Percentiles rank a stretch among this genome's conserved stretches.
Conservation (phyloP, 2,888 invertebrate species). For the Catotricha subobsoleta region DNA sequence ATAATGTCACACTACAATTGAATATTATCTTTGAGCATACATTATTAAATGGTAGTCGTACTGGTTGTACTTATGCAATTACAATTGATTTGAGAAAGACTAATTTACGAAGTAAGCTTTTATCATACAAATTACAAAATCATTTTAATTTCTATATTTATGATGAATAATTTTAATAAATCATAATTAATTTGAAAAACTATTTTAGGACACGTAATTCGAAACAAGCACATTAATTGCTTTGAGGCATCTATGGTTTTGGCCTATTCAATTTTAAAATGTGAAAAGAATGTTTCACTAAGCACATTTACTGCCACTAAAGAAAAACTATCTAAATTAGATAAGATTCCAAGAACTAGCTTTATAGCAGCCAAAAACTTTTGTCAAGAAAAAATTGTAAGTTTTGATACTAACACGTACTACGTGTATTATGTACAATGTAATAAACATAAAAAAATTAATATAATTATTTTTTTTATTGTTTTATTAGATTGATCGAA, state of each 20-base stretch:
- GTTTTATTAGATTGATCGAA: conserved; percentile 14
- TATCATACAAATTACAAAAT: no score
- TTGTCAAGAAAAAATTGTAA: conserved; percentile 11
- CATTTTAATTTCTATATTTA: no score
- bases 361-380: conserved; percentile 13
- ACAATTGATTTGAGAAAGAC: conserved; percentile 16
- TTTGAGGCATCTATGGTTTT: conserved; percentile 21
- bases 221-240: conserved; percentile 16
- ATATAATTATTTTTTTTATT: background rate
- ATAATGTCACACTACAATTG: background rate
- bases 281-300: conserved; percentile 17
- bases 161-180: background rate
- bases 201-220: conserved; percentile 15
- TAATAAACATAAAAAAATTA: background rate
- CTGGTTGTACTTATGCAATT: background rate
- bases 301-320: conserved; percentile 17
- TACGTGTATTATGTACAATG: background rate
- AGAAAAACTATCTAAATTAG: no score
- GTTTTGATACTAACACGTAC: background rate
- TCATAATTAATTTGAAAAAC: background rate
- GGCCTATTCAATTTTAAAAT: conserved; percentile 22
- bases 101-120: conserved; percentile 15
- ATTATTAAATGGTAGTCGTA: background rate
- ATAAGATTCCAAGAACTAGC: conserved; percentile 16
- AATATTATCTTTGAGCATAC: background rate